phyloP scores from a whole-genome alignment of 1,140 invertebrate genomes.

The Pentalonia nigronervosa region DNA sequence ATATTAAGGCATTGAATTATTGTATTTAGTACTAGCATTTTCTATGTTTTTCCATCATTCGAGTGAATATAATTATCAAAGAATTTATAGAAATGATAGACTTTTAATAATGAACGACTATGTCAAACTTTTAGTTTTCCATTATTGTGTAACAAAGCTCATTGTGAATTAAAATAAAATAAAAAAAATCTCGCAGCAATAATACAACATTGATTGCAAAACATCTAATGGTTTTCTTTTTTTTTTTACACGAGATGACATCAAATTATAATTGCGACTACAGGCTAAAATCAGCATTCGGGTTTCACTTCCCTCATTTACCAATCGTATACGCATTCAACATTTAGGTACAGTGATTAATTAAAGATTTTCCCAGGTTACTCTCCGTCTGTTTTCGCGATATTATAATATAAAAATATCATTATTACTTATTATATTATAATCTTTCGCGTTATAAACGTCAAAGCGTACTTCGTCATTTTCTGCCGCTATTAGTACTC shows the following conservation, averaged over 20 bases:
- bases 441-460: neutral
- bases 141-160: neutral
- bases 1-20: too few species aligned
- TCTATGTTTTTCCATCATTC: neutral
- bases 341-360: neutral
- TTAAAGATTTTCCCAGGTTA: neutral
- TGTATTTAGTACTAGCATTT: neutral
- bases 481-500: neutral
- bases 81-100: neutral
- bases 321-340: neutral
- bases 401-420: neutral
- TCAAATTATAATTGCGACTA: neutral
- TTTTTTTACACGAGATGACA: neutral
- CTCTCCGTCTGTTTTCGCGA: neutral
- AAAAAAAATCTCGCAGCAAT: neutral
- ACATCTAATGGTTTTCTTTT: neutral
- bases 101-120: too few species aligned
- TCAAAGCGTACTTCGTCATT: neutral
- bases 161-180: neutral
- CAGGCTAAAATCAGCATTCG: neutral
- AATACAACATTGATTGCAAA: neutral
- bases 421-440: neutral
- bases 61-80: neutral
- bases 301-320: neutral
- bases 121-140: neutral